Evolutionary conservation across 2,888 invertebrate species (phyloP).

Genomic region (Acrocyrtus sp.): DNA sequence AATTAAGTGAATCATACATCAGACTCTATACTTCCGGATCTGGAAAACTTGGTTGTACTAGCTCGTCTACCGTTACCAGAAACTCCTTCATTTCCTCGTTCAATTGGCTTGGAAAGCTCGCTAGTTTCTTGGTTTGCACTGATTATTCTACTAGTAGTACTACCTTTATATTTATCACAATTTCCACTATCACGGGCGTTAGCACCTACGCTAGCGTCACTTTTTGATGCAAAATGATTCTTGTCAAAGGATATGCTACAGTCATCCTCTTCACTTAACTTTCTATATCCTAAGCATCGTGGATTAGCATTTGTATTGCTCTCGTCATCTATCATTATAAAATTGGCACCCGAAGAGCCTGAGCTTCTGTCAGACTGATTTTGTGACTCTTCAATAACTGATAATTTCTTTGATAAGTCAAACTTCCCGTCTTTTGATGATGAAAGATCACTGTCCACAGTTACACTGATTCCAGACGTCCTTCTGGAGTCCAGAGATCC

Average conservation of each 20-base stretch:
- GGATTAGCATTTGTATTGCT: not conserved
- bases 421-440: conserved; percentile 9
- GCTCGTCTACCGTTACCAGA: not conserved
- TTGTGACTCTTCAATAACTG: conserved; percentile 44
- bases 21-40: conserved; percentile 45
- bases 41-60: conserved; percentile 32
- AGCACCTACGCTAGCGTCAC: conserved; percentile 33
- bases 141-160: not conserved
- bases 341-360: conserved; percentile 3
- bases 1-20: conserved; percentile 16
- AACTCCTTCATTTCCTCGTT: not conserved
- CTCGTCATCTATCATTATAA: not conserved
- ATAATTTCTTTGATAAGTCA: conserved; percentile 30
- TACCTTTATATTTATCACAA: conserved; percentile 25
- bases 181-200: conserved; percentile 28
- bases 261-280: conserved; percentile 5
- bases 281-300: conserved; percentile 9
- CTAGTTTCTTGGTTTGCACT: conserved; percentile 9
- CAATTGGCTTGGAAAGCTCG: conserved; percentile 19
- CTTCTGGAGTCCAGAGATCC: conserved; percentile 28
- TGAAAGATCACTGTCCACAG: not conserved
- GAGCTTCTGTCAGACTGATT: conserved; percentile 30
- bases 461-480: not conserved
- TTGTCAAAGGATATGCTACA: not conserved
- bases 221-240: not conserved